Base-by-base conservation (phyloP, 2,888 invertebrate genomes). In the Leucozona laternaria region DNA sequence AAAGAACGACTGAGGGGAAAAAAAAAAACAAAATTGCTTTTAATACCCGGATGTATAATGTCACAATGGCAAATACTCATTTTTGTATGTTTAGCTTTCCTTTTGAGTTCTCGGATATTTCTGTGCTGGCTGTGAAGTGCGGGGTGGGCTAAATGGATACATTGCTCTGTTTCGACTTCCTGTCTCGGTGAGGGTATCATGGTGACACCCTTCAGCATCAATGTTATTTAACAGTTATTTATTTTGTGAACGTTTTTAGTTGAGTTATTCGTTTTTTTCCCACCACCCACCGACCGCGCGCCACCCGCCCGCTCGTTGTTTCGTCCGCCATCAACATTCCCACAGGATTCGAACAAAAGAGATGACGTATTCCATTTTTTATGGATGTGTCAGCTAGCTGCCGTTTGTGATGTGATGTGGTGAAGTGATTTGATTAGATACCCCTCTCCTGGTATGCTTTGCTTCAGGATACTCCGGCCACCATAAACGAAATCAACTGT, bases 31-130 rank as follows among this genome's bases (percentile, higher is more conserved):
- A 75, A 79, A 87, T 76, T 83, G 79, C 83, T 82, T 87, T 87
- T 87, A 83, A 83, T 83, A 79, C 87, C 83, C 87, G 83, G 87
- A 87, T 87, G 87, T 87, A 87, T 64, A 83, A 87, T 87, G 87
- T 87, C 83, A 66, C 87, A 83, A 83, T 83, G 79, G 76, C 76
- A 87, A 87, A 87, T 82, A 82, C 79, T 75, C 70, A 71, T 71
- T 82, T 82, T 82, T 78, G 85, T 86, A 82, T 79, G 71, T 82
- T 86, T 86, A 85, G 81, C 72, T 78, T 70, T 79, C 40, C 57
- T 45, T 62, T 31, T 79, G 15, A 66, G 66, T 45, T 45, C 43
- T 43, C 20, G 22, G 22, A 13, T 73, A 55, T 55, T 40, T 55
- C 8, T 62, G 55, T 45, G 13, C 17, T n/a, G 43, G 43, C 0